phyloP scores from a whole-genome alignment of 64 coral and sea anemone species.

The Stichodactyla mertensii region DNA sequence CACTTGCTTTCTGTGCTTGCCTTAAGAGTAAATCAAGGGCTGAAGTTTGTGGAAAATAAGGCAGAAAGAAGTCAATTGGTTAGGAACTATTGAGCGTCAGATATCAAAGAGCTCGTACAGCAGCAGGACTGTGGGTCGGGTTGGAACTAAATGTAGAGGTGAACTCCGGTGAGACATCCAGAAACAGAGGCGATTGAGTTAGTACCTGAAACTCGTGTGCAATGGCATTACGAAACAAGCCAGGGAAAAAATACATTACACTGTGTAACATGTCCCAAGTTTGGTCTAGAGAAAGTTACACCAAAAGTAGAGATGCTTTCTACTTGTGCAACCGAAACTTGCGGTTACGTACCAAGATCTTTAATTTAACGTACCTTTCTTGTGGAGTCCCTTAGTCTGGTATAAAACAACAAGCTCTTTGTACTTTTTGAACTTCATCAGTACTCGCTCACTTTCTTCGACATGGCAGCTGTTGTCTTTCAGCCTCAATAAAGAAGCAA shows the following conservation, averaged over 20 bases:
- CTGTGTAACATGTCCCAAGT: too few species aligned
- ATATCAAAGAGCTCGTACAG: too few species aligned
- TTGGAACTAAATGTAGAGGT: too few species aligned
- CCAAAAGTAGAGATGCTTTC: too few species aligned
- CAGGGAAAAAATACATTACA: too few species aligned
- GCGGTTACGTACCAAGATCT: not conserved
- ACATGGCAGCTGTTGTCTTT: constrained; percentile 95
- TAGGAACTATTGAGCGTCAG: not conserved
- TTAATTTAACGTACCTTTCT: constrained; percentile 59
- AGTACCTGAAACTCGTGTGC: too few species aligned
- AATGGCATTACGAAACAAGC: too few species aligned
- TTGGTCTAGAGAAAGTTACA: too few species aligned
- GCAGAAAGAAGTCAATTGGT: not conserved
- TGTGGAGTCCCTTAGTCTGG: constrained; percentile 92
- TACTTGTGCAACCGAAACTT: too few species aligned
- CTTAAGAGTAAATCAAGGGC: constrained; percentile 87
- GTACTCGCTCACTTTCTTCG: constrained; percentile 74
- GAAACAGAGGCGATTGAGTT: too few species aligned
- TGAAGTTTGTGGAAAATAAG: constrained; percentile 10
- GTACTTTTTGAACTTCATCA: constrained; percentile 89
- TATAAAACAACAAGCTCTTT: constrained; percentile 90
- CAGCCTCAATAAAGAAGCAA: constrained; percentile 78
- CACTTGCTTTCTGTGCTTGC: constrained; percentile 85
- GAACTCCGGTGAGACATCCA: too few species aligned
- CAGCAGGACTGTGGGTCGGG: too few species aligned